Base-by-base conservation (phyloP, 2,113 vertebrate genomes). In the Oryzias javanicus region DNA sequence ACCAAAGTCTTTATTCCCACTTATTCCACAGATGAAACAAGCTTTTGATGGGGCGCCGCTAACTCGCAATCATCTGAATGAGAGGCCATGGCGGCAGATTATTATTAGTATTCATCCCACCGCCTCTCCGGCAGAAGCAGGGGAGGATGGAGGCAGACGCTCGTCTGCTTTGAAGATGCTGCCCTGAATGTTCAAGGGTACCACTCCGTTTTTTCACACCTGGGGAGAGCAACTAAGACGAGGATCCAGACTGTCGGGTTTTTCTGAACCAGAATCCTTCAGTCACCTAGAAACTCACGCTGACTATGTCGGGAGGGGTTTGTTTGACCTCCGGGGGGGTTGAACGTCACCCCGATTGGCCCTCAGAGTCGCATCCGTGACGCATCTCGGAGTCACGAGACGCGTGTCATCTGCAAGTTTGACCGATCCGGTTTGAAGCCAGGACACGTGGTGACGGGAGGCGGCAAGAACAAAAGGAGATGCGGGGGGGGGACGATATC, bases 11-110 rank as follows among this genome's bases (percentile, higher is more conserved):
- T 80, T 78, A 68, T 80, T 80, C 66, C 42, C 40, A 64, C 60
- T 76, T 54, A 75, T 68, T 72, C 61, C 14, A 17, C 65, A 58
- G 78, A 84, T 84, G 72, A 81, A 84, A 85, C 74, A 15, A 44
- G 55, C 68, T 57, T 84, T 87, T 86, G 81, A 85, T 82, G 80
- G 80, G 2, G 66, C 76, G 70, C 76, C 62, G 66, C 71, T 83
- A 78, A 82, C 66, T 77, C 60, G 68, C 64, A 72, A 74, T 78
- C 76, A 75, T 85, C 58, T 74, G 79, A 82, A 80, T 80, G 70
- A 80, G 74, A 53, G 67, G 65, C 48, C 57, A 65, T 73, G 60
- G 14, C 51, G 61, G 65, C 49, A 70, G 77, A 75, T 35, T 70
- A 55, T 77, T 80, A 84, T 86, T 81, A 84, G 79, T 51, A 87